Percentiles rank a stretch among this genome's conserved stretches.
These are phyloP conservation scores for Suncus etruscus DNA, from an alignment of 2,113 vertebrate genomes.

Conservation along the genomic window DNA sequence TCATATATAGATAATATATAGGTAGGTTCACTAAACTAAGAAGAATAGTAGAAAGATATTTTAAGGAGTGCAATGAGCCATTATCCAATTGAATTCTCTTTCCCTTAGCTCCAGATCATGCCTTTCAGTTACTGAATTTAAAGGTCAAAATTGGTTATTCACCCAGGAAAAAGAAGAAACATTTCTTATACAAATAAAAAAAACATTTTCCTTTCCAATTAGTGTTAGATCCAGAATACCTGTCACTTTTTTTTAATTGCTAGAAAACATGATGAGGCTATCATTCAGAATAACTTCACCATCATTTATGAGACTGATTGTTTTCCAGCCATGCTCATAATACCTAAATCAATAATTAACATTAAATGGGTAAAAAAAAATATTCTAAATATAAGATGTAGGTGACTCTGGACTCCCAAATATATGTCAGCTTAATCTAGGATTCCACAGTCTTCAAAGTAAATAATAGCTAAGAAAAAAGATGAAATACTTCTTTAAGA, in stretches of 20 bases:
- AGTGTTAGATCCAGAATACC: not conserved
- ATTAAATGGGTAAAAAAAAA: slow-evolving; percentile 48
- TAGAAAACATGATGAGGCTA: not conserved
- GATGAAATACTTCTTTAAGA: not conserved
- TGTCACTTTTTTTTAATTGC: not conserved
- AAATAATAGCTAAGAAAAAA: not conserved
- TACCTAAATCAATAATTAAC: not conserved
- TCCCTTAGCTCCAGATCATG: too few species aligned
- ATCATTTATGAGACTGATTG: not conserved
- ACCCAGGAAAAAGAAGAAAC: not conserved
- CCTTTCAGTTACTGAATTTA: not conserved
- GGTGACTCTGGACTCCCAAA: not conserved
- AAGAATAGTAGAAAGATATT: not conserved
- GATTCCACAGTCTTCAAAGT: not conserved
- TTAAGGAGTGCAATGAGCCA: not conserved
- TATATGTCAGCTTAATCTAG: not conserved
- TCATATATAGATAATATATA: not conserved
- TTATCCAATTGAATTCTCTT: not conserved
- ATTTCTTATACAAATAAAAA: not conserved
- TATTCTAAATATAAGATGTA: not conserved
- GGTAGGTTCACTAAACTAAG: not conserved
- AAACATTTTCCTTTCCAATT: not conserved
- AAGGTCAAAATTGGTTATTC: not conserved
- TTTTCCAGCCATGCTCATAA: not conserved
- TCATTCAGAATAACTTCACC: not conserved